Evolutionary conservation across 2,113 vertebrate genomes (phyloP).

Genomic region (Otis tarda): DNA sequence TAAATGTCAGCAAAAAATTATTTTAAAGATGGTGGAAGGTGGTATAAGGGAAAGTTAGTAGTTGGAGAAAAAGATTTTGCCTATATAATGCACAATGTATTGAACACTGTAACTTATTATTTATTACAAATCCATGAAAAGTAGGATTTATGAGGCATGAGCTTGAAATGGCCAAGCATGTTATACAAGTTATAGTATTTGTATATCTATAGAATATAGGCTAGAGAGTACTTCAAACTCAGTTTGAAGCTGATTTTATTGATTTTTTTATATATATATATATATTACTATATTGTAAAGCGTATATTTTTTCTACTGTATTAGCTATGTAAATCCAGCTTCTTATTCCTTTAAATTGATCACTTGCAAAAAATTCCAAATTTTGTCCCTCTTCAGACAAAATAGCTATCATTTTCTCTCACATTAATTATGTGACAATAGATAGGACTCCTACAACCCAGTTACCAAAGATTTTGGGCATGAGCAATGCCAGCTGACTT

Average conservation of each 20-base stretch:
- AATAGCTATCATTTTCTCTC: not conserved
- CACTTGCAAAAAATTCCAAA: not conserved
- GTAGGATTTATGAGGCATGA: not conserved
- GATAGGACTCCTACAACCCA: not conserved
- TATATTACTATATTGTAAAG: not conserved
- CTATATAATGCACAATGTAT: not conserved
- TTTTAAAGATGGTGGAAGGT: conserved; percentile 36
- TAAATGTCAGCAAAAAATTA: conserved; percentile 62
- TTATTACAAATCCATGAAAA: not conserved
- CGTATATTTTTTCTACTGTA: not conserved
- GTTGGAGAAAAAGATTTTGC: not conserved
- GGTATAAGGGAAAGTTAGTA: conserved; percentile 2
- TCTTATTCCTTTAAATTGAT: not conserved
- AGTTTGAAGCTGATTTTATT: not conserved
- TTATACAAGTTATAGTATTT: not conserved
- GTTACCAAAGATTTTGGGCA: not conserved
- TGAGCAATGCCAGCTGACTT: not conserved
- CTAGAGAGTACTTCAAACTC: not conserved
- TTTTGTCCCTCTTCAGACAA: not conserved
- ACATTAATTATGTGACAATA: not conserved
- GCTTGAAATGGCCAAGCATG: not conserved
- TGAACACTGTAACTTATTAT: not conserved
- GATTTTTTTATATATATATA: not conserved
- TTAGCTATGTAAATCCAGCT: not conserved
- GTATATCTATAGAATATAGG: not conserved